Evolutionary conservation across 2,797 vertebrate species (phyloP), one percentile per base, ranked within the genome.

Genomic region (Tamandua tetradactyla): DNA sequence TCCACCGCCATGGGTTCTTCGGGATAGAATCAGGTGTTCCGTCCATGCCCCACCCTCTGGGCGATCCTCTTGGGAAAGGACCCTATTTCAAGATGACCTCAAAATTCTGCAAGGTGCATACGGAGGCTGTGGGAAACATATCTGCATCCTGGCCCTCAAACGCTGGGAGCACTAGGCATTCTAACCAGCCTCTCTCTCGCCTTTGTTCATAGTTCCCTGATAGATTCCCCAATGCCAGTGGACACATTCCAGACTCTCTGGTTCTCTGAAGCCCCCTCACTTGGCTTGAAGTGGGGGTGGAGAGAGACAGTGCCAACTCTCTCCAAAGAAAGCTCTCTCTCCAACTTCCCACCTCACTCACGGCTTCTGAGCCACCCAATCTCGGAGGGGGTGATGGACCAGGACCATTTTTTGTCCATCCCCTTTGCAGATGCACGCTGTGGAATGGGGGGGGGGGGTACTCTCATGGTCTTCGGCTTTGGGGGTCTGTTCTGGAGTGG

Each of bases 61-160:
- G 61, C 4, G 17, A 1, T 9, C 74, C 59, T 72, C 86, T 49
- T 14, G 49, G 59, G 75, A 3, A 32, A 20, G 49, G 64, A n/a
- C 86, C 49, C 74, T n/a, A 40, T 68, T 42, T 84, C 89, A 52
- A 32, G 79, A 4, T 12, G 35, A 86, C 35, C 42, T 92, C 88
- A 79, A 23, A 64, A 22, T 57, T 66, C 69, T 35, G 22, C 55
- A 25, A 59, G 37, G 62, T n/a, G 76, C 49, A 9, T 30, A 3
- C 49, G 3, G 27, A 59, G 49, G 68, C 4, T 30, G 66, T 4
- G 0, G 42, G 40, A 80, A 59, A 78, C 52, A 25, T 14, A 5
- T 25, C 64, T 23, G 13, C 37, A 40, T n/a, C 40, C 71, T 20
- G 37, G 30, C 27, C 55, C 82, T 66, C 68, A 87, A 83, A 62